These are phyloP conservation scores for Notothenia rossii DNA, from an alignment of 2,113 vertebrate genomes.

Conservation along the genomic window DNA sequence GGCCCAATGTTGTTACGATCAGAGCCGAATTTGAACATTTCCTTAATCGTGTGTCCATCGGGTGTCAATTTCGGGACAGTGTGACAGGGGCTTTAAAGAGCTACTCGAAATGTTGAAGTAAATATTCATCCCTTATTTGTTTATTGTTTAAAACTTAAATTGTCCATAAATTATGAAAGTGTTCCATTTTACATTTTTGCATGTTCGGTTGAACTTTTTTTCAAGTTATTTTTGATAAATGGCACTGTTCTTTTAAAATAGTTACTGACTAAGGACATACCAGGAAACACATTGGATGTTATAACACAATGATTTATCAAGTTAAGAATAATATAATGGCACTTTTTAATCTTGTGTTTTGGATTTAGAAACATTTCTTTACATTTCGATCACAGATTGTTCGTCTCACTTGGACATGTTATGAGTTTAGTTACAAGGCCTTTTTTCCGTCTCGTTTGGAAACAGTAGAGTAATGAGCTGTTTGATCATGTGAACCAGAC, in stretches of 20 bases:
- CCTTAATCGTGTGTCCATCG: too few species aligned
- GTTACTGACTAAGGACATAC: background rate
- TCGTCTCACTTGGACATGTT: conserved; percentile 36
- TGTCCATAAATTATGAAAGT: too few species aligned
- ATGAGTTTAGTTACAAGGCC: conserved; percentile 30
- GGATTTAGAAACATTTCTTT: background rate
- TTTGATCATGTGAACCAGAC: conserved; percentile 74
- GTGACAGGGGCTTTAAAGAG: too few species aligned
- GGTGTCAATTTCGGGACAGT: too few species aligned
- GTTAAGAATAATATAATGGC: too few species aligned
- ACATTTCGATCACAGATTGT: conserved; percentile 8
- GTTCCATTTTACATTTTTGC: background rate
- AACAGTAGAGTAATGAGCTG: conserved; percentile 61
- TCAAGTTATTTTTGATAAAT: background rate
- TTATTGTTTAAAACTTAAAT: background rate
- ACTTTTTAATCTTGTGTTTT: background rate
- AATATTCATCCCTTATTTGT: background rate
- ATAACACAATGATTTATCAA: too few species aligned
- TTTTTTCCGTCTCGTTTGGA: conserved; percentile 57
- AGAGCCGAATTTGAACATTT: too few species aligned
- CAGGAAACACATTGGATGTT: background rate
- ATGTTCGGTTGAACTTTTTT: background rate
- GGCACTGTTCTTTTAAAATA: background rate
- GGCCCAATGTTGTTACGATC: too few species aligned
- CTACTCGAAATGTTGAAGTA: background rate